Evolutionary conservation across 35 echinoderm and acorn worm genomes (phyloP), one percentile per base, ranked within the genome.

Genomic region (Apostichopus californicus): DNA sequence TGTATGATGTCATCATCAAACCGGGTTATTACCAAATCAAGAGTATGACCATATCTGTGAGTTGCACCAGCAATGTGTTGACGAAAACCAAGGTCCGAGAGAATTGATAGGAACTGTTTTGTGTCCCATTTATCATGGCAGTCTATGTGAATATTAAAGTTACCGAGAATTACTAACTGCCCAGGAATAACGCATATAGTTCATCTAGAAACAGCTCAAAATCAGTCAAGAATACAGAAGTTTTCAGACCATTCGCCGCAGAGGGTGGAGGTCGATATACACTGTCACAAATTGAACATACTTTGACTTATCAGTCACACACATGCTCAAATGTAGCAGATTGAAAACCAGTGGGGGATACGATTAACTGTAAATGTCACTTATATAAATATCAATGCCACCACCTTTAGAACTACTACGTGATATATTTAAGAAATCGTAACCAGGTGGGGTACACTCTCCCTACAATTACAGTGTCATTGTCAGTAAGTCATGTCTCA

Each of bases 141-240:
- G 56, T 96, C 89, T 4, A 96, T 66, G 78, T 96, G 92, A 18
- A 96, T 23, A 83, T 96, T 96, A 24, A 94, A 94, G 64, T 96
- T 92, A 55, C 95, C 87, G 15, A 92, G 25, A 54, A 92, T 89
- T 7, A 92, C 7, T 46, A 92, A 46, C 72, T 94, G 94, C 18
- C 60, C 24, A 56, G 57, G 61, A 21, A 34, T 57, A 9, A 73
- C 17, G 18, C 6, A 86, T 21, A 92, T 21, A 92, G 55, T 28
- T 87, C 34, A 13, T 59, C 77, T 5, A 94, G 6, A 22, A 96
- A 91, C 15, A 56, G 54, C 57, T 90, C 80, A 71, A 96, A 92
- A 14, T 96, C 91, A 59, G 14, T 54, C 1, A 96, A 56, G 64
- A 93, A 94, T 53, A 70, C 87, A 6, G 78, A 54, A 5, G 86